Conservation (phyloP, 2,113 vertebrate species). For the Corythaeola cristata region DNA sequence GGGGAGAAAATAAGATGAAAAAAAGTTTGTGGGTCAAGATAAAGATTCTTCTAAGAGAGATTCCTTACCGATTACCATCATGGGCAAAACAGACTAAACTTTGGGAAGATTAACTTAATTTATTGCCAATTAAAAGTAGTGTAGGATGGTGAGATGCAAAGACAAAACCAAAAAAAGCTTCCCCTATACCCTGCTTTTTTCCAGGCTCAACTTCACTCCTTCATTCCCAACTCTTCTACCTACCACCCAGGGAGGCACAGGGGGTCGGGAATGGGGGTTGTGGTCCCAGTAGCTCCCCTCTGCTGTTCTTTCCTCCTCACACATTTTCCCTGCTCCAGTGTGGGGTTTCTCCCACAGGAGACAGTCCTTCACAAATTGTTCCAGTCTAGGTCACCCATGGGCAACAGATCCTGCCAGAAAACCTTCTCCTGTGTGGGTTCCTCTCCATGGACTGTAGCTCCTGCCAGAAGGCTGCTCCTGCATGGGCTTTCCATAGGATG, state of each 20-base stretch:
- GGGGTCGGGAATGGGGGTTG: fast-evolving
- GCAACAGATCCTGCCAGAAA: not conserved
- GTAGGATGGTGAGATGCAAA: not conserved
- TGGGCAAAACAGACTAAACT: not conserved
- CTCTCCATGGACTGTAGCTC: not conserved
- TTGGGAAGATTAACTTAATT: not conserved
- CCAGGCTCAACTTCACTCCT: not conserved
- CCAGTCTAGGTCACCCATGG: too few relatives aligned
- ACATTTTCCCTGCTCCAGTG: not conserved
- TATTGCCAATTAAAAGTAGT: not conserved
- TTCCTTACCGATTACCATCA: not conserved
- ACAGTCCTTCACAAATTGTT: not conserved
- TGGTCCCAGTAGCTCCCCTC: not conserved
- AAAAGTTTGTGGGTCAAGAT: not conserved
- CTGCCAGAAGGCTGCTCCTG: not conserved
- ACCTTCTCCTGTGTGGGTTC: not conserved
- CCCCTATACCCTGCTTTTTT: not conserved
- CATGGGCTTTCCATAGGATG: not conserved
- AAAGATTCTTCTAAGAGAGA: not conserved
- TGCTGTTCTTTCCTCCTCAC: not conserved
- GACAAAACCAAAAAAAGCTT: not conserved
- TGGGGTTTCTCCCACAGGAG: not conserved
- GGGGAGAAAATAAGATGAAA: not conserved
- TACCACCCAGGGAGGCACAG: too few relatives aligned
- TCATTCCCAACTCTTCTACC: not conserved